phyloP scores from a whole-genome alignment of 2,113 vertebrate species.

The Leucosticte australis region DNA sequence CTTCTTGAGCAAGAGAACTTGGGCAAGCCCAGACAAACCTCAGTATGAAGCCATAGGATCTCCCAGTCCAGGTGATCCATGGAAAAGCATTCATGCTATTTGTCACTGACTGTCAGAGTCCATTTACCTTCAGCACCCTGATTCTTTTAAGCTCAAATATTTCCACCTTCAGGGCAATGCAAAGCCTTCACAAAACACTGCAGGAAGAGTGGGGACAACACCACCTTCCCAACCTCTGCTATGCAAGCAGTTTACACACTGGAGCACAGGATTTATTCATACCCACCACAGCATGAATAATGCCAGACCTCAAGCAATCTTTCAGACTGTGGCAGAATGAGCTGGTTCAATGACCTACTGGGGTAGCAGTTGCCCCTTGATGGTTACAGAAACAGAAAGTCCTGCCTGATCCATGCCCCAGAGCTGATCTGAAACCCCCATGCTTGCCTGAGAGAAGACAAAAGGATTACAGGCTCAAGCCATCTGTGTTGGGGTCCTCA shows the following conservation, averaged over 20 bases:
- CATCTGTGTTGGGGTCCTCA: neutral
- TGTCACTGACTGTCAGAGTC: neutral
- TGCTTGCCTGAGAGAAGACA: neutral
- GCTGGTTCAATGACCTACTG: conserved; percentile 12
- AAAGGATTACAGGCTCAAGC: neutral
- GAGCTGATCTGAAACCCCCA: neutral
- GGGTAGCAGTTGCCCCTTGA: conserved; percentile 1
- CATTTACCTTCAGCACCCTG: neutral
- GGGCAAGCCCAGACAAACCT: neutral
- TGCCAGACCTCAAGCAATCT: neutral
- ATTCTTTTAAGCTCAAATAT: neutral
- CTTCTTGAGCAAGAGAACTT: neutral
- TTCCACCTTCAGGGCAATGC: neutral
- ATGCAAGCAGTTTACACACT: neutral
- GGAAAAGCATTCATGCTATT: neutral
- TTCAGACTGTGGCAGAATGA: neutral
- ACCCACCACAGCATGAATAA: neutral
- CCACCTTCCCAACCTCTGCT: neutral
- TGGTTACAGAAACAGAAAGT: neutral
- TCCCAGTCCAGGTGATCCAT: neutral
- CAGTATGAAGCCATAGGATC: neutral
- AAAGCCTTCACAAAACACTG: neutral
- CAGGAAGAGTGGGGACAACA: rapidly evolving
- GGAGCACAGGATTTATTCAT: neutral
- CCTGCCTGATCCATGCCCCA: neutral